Base-by-base conservation (phyloP, 2,888 invertebrate genomes). In the Monopis laevigella region DNA sequence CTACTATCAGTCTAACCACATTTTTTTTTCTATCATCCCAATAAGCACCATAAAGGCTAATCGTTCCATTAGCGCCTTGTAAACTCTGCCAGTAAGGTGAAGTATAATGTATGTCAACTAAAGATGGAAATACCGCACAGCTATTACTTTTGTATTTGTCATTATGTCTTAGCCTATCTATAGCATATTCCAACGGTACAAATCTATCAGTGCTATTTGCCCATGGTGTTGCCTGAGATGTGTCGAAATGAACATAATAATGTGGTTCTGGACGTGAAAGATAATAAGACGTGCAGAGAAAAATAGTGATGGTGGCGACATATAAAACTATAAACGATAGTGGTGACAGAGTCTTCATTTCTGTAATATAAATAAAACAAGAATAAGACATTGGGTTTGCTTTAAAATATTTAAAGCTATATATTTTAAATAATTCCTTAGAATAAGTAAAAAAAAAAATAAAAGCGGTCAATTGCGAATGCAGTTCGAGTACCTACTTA, bases 1-100 rank as follows among this genome's bases (percentile, higher is more conserved):
- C 13, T 5, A 32, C 16, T 13, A 32, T 5, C 32, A 32, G 5
- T 16, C 32, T 13, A 7, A 32, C n/a, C 3, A 32, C 32, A 3
- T 4, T 5, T 5, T 13, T 7, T 14, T 14, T 32, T 32, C 32
- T 13, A 6, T 12, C 32, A 32, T 32, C 32, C 32, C 32, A 32
- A 14, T 32, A 32, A 32, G 32, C 32, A 32, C 32, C 32, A 14
- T 32, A 32, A 5, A 32, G 4, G 16, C 6, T 16, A 6, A 11
- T 11, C 6, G 17, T 17, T 32, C 32, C 32, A 32, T 32, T 17
- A 5, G 3, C 17, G 16, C 5, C 17, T 14, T 14, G 5, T 17
- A 32, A 32, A 5, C 5, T 32, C 16, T 32, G 32, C 32, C 32
- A 32, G 16, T 17, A 14, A 14, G 13, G 32, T 32, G 32, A 32